Evolutionary conservation across 2,113 vertebrate species (phyloP), one percentile per base, ranked within the genome.

Genomic region (Austrofundulus limnaeus): DNA sequence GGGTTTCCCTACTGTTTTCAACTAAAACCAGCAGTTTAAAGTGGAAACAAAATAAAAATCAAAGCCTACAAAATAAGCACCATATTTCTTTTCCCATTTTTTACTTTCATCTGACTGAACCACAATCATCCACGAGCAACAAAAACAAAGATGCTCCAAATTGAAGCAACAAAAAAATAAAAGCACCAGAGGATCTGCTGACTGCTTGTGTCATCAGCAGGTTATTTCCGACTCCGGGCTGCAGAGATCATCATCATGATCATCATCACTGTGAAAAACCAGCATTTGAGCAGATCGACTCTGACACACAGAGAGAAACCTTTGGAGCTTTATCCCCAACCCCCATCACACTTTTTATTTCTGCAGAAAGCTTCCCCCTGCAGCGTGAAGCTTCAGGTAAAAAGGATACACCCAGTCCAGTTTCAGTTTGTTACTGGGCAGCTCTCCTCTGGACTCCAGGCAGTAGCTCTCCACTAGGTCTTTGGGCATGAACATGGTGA

Each of bases 381-480:
- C n/a, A n/a, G n/a, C n/a, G n/a, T 2, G 15, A 60, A 24, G 45
- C n/a, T 14, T 16, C 21, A 28, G 42, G 41, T 7, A 20, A 68
- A n/a, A 95, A 97, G 97, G 97, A 99, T 99, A 99, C 97, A 98
- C 97, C 97, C 97, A 99, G 83, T 98, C 95, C 89, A 98, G 91
- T 78, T 98, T 98, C 80, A 99, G 95, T 54, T 94, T 95, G 89
- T 93, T 96, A 81, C 91, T 61, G 15, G 96, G 95, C 48, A 98
- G 90, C 21, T 98, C 97, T 25, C 90, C 93, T 91, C 94, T 95
- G 66, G 94, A 93, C 77, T 99, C 96, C 92, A 99, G 87, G 84
- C 82, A 94, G 89, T 99, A 99, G 77, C 92, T 88, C 42, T 98
- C 95, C 93, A 96, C 94, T 85, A 95, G 92, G 19, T 97, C 95